Conservation (phyloP, 2,888 invertebrate genomes). For the Capitulum mitella region DNA sequence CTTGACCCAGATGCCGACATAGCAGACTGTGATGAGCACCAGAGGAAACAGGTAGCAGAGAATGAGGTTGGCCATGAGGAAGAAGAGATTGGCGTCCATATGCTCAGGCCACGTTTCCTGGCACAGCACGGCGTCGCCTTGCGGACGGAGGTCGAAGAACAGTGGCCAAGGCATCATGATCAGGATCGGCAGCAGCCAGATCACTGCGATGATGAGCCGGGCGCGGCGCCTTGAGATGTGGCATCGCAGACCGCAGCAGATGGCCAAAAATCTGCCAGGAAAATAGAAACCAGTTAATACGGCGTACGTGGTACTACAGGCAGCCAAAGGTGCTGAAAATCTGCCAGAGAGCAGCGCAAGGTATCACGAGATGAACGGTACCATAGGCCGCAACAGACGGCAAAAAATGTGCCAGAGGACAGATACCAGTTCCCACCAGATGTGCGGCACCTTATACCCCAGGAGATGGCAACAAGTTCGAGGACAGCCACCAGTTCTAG, state of each 20-base stretch:
- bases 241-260: slow-evolving; percentile 47
- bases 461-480: too few species aligned
- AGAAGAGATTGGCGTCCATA: slow-evolving; percentile 72
- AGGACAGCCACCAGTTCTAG: too few species aligned
- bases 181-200: slow-evolving; percentile 47
- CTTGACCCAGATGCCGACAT: slow-evolving; percentile 83
- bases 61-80: slow-evolving; percentile 77
- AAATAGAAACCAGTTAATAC: too few species aligned
- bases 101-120: slow-evolving; percentile 67
- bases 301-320: too few species aligned
- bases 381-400: too few species aligned
- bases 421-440: too few species aligned
- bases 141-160: slow-evolving; percentile 46
- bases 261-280: slow-evolving; percentile 42
- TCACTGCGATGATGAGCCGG: slow-evolving; percentile 44
- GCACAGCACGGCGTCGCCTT: slow-evolving; percentile 40
- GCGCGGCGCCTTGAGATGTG: slow-evolving; percentile 46
- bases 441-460: too few species aligned
- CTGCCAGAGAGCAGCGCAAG: too few species aligned
- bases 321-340: too few species aligned
- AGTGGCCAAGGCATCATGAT: slow-evolving; percentile 50
- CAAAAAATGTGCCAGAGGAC: too few species aligned
- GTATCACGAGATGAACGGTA: too few species aligned
- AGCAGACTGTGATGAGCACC: slow-evolving; percentile 82
- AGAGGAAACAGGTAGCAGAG: slow-evolving; percentile 87